Percentiles rank a stretch among this genome's conserved stretches.
Conservation (phyloP, 2,888 invertebrate genomes). For the Pandemis cinnamomeana region DNA sequence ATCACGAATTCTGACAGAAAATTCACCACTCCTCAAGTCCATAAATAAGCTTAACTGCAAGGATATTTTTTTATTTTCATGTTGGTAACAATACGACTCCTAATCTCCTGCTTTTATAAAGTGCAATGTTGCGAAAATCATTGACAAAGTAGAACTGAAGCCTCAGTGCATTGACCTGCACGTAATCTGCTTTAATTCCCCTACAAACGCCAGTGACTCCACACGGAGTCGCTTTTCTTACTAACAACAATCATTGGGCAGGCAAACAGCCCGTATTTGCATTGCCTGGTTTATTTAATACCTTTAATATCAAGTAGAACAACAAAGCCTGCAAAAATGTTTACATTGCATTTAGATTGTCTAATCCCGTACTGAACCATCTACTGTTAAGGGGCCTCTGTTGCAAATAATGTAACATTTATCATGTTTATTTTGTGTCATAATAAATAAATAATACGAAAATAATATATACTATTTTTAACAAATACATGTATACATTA, state of each 20-base stretch:
- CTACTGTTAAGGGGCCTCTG: constrained; percentile 19
- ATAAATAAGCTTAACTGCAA: no score
- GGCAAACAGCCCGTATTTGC: not conserved
- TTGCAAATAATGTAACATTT: not conserved
- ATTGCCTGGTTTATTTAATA: constrained; percentile 22
- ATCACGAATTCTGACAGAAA: no score
- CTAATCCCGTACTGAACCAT: constrained; percentile 22
- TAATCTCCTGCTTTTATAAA: not conserved
- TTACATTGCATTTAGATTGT: constrained; percentile 19
- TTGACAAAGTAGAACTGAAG: not conserved
- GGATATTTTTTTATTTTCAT: no score
- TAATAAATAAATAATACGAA: not conserved
- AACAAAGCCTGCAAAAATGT: constrained; percentile 22
- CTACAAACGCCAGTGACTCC: not conserved
- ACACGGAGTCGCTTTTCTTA: not conserved
- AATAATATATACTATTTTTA: not conserved
- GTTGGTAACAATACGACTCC: not conserved
- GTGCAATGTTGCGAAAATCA: not conserved
- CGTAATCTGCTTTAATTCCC: not conserved
- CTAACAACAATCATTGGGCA: not conserved
- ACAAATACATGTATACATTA: not conserved
- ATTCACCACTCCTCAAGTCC: no score
- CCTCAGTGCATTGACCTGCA: not conserved
- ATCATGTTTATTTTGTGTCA: no score
- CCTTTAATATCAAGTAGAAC: constrained; percentile 15